Percentiles rank a stretch among this genome's conserved stretches.
Evolutionary conservation across 1,140 invertebrate species (phyloP).

Genomic region (Zaprionus vittiger): DNA sequence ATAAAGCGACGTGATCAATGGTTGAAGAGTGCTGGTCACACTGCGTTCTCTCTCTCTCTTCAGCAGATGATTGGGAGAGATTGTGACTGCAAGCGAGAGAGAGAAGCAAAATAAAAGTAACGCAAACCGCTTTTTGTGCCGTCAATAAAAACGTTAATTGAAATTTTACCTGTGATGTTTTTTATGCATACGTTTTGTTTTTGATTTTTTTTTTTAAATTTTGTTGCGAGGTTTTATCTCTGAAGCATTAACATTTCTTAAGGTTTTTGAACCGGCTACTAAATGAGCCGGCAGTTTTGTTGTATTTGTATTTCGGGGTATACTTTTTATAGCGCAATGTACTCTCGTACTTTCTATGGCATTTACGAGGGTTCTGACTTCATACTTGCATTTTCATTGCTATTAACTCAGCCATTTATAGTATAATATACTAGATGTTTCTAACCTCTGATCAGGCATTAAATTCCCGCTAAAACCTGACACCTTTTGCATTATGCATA

Average conservation of each 20-base stretch:
- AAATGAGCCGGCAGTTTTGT: conserved; percentile 13
- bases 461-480: conserved; percentile 67
- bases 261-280: conserved; percentile 66
- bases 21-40: conserved; percentile 9
- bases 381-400: conserved; percentile 44
- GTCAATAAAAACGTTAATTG: conserved; percentile 75
- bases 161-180: conserved; percentile 52
- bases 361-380: conserved; percentile 1
- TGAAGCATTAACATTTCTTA: conserved; percentile 47
- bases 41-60: conserved; percentile 28
- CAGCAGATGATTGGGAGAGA: neutral
- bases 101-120: conserved; percentile 4
- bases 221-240: conserved; percentile 40
- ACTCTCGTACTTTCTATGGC: conserved; percentile 10
- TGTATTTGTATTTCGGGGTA: neutral
- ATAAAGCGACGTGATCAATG: conserved; percentile 11
- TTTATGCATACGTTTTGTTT: conserved; percentile 32
- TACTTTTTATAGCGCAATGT: neutral
- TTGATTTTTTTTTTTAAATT: conserved; percentile 46
- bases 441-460: conserved; percentile 40
- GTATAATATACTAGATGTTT: conserved; percentile 6
- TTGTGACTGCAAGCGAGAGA: neutral
- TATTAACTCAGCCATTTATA: conserved; percentile 27
- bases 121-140: conserved; percentile 47
- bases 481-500: conserved; percentile 56